Evolutionary conservation across 2,888 invertebrate genomes (phyloP), one percentile per base, ranked within the genome.

Genomic region (Palloptera scutellata): DNA sequence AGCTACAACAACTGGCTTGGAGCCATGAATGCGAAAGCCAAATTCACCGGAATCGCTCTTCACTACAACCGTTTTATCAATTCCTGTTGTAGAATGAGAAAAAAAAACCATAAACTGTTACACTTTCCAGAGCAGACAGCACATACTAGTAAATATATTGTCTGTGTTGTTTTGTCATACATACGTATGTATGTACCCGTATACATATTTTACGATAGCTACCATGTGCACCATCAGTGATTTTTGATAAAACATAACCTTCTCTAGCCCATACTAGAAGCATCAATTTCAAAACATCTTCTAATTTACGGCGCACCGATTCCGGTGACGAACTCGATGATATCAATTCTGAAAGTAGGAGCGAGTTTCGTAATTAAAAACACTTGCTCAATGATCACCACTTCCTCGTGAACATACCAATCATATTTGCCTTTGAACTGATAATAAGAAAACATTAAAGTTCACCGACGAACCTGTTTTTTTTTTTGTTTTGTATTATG

Each of bases 1-100:
- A 4, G 97, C 96, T 41, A 97, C 96, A 13, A 97, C 95, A n/a
- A 97, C 96, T 1, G 97, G 97, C 79, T 95, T 94, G 68, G 95
- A 95, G 40, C 97, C 97, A 78, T 97, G 95, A 79, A 98, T 96
- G 70, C 97, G 90, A 84, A 98, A 96, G 13, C 97, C 97, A 82
- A 96, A 97, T 82, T 96, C 97, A 48, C 94, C 94, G 30, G 92
- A 91, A 76, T 93, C 92, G 62, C 94, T 90, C 73, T 91, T 90
- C 5, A 96, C 93, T 64, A 92, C 88, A 43, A 96, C 92, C 17
- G 91, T 91, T 85, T 96, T 95, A 86, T 96, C 95, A 79, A 93
- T 92, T 84, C 94, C 96, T 96, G 86, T 6, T 96, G 86, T 6
- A 71, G 72, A 57, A 52, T 30, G 30, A 30, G 30, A 6, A 30